Base-by-base conservation (phyloP, 2,888 invertebrate genomes). In the Polia nebulosa region DNA sequence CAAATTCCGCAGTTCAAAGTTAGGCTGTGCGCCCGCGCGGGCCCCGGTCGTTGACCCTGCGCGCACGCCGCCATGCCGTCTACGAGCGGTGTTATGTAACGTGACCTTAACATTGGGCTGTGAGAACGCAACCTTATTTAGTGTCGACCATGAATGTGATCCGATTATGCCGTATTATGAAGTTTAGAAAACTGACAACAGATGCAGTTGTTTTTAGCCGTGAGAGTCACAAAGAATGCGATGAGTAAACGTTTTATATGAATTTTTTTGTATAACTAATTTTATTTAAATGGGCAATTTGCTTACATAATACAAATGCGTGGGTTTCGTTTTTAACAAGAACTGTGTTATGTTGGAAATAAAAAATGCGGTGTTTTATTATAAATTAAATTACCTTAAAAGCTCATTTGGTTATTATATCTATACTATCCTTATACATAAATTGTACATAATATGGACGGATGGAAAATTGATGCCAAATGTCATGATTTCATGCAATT, bases 41-140 rank as follows among this genome's bases (percentile, higher is more conserved):
- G 92, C 95, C 95, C 95, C 94, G 94, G 92, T 90, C 92, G 78
- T 84, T 89, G 93, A 91, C 86, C 91, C 85, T 79, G 82, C 85
- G 90, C 90, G 91, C 88, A 86, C 92, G 94, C 92, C 95, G 95
- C 95, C 95, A 95, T 90, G 95, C 95, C 93, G 95, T 95, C 95
- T 95, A 93, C 94, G 86, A 86, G 72, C 77, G 76, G 80, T 69
- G 86, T 94, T 94, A 94, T 92, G 90, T 93, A 94, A 94, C 85
- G 81, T 88, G 94, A 93, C 95, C 95, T 95, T 94, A 95, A 93
- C 94, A 92, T 93, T 94, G 90, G 90, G 87, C 85, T 86, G 88
- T 87, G 88, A 84, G 85, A 85, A 84, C 72, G 80, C 70, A 73
- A 78, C 84, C 87, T 86, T 87, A 88, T 86, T 84, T 81, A 81